Base-by-base conservation (phyloP, 2,888 invertebrate genomes). In the Bellardia bayeri region DNA sequence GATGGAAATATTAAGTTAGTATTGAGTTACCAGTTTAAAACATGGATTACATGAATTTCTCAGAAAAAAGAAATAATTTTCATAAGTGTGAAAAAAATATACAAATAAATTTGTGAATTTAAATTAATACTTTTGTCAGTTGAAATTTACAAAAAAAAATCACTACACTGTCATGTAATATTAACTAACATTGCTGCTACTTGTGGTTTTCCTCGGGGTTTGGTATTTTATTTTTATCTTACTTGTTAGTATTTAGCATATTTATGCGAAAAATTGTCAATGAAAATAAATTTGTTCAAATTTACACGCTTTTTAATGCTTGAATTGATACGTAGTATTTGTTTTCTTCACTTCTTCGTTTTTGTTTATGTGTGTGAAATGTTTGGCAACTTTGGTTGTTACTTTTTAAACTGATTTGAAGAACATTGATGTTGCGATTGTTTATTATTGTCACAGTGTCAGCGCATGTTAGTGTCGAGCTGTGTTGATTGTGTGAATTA, bases 281-380 rank as follows among this genome's bases (percentile, higher is more conserved):
- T 64, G 37, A 33, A 66, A 16, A 23, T 16, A 68, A 61, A 75
- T 69, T 64, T 74, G 42, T 51, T 71, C 2, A 90, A 91, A 91
- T 90, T 91, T 91, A 91, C 90, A 90, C 91, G 89, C 90, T 91
- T 90, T 92, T 75, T 90, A 90, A 90, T 90, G 92, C 91, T 90
- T 91, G 91, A 92, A 90, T 91, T 91, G 91, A 91, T 91, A 91
- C 90, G 49, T 30, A 37, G 37, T 37, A 23, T 78, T 71, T 64
- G 0, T 45, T 74, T 9, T 1, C 3, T 61, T 76, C 54, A 1
- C 23, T 61, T 40, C 63, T 23, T 16, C n/a, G 76, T 13, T 16
- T 66, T 30, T 5, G 23, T 45, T 37, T 61, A 16, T 23, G 58
- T 30, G 58, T 68, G 30, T 33, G 37, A 45, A 63, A 40, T 30